Base-by-base conservation (phyloP, 1,140 invertebrate genomes). In the Diabrotica virgifera region DNA sequence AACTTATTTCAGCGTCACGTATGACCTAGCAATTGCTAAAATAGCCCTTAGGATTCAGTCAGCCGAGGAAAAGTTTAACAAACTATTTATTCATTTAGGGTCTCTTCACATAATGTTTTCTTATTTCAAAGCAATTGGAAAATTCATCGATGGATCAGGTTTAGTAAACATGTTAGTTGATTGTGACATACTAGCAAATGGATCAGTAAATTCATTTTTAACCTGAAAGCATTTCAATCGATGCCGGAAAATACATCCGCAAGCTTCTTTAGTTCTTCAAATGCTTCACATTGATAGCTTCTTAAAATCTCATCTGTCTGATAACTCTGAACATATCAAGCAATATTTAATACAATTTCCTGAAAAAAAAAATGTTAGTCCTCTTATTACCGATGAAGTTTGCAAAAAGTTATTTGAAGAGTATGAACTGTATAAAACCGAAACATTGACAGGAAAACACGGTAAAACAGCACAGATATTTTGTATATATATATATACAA, bases 11-110 rank as follows among this genome's bases (percentile, higher is more conserved):
- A 46, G 52, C 36, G 77, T 78, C 0, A 75, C 72, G 6, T 79
- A 79, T 73, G 78, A 80, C 70, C 70, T 80, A 64, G 73, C 72
- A 13, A 79, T 78, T 37, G 79, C 77, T 8, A 78, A 78, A 71
- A 62, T 75, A 6, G 77, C 73, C 36, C 52, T 74, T 24, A 64
- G 73, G 64, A 77, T 80, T 63, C 78, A 81, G 70, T 65, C 13
- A n/a, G 24, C 51, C 0, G 58, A 68, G 46, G 46, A 53, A 9
- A 38, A 52, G 36, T 67, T 63, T 36, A 59, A 35, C 67, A 68
- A 63, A 68, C 76, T 70, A 55, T 72, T 70, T 63, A 78, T 67
- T 74, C 75, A 65, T 35, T 40, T 64, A 7, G 66, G 66, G 11
- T 0, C 62, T 55, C 64, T 68, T 12, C 63, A 68, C 36, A 68